Conservation (phyloP, 1,140 invertebrate genomes). For the Adoxophyes honmai region DNA sequence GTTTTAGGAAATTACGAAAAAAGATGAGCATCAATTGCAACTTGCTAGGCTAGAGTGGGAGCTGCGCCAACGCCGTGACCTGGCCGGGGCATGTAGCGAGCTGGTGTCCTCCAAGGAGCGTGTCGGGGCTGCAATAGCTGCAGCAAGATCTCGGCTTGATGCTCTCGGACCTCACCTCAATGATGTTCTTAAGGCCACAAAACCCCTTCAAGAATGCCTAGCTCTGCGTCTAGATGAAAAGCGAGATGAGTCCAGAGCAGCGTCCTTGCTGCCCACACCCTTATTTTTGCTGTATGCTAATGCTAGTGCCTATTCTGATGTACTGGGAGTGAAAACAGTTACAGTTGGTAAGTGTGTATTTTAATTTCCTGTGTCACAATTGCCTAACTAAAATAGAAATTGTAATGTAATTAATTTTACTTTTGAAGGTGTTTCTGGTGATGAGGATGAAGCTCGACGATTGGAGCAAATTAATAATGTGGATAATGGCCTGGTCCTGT, state of each 20-base stretch:
- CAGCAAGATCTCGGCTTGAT: constrained; percentile 88
- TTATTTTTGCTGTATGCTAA: constrained; percentile 94
- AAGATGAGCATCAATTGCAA: constrained; percentile 87
- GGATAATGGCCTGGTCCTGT: constrained; percentile 79
- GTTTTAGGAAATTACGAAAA: constrained; percentile 81
- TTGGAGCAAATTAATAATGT: constrained; percentile 81
- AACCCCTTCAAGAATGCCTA: constrained; percentile 93
- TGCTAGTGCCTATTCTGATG: constrained; percentile 89
- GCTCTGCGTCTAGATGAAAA: constrained; percentile 88
- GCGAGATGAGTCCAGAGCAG: constrained; percentile 83
- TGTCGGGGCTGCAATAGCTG: constrained; percentile 86
- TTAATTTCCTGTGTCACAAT: background rate
- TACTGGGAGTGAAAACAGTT: constrained; percentile 79
- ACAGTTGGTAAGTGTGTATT: constrained; percentile 52
- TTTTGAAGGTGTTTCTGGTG: constrained; percentile 78
- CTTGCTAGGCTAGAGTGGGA: constrained; percentile 95
- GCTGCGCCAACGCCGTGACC: constrained; percentile 90
- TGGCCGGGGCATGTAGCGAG: constrained; percentile 86
- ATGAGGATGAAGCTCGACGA: constrained; percentile 88
- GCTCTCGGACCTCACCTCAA: constrained; percentile 89
- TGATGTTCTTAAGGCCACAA: constrained; percentile 83
- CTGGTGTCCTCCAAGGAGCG: constrained; percentile 87
- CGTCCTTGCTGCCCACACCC: constrained; percentile 87
- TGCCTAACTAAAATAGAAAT: background rate
- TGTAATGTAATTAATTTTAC: constrained; percentile 18